Percentiles rank a stretch among this genome's conserved stretches.
phyloP scores from a whole-genome alignment of 2,888 invertebrate genomes.

The Petrolisthes cinctipes region DNA sequence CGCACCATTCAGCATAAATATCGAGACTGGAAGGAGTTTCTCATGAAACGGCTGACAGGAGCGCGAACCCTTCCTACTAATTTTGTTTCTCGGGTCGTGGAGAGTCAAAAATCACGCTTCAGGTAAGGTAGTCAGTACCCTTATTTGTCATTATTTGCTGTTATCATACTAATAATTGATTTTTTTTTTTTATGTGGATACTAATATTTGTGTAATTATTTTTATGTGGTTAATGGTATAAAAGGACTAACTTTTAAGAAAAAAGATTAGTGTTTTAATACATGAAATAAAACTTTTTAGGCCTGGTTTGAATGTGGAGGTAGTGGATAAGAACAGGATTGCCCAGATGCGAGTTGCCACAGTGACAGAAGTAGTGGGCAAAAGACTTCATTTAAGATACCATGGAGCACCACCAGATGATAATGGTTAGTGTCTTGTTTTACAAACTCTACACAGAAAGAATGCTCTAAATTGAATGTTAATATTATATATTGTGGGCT shows the following conservation, averaged over 20 bases:
- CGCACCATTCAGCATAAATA: conserved; percentile 77
- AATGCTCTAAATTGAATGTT: background rate
- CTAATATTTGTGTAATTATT: no score
- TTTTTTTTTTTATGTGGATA: no score
- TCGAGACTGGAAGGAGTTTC: conserved; percentile 95
- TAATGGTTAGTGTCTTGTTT: conserved; percentile 70
- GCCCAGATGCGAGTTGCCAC: conserved; percentile 90
- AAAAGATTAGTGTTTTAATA: background rate
- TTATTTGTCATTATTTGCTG: no score
- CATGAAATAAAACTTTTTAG: conserved; percentile 69
- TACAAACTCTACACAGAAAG: background rate
- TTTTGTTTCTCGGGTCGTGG: conserved; percentile 84
- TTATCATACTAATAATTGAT: no score
- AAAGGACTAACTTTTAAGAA: no score
- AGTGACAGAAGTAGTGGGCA: conserved; percentile 90
- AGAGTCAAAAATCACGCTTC: conserved; percentile 84
- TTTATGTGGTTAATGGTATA: no score
- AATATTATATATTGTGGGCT: no score
- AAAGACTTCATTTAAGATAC: conserved; percentile 90
- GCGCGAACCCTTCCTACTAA: conserved; percentile 94
- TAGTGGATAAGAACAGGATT: conserved; percentile 95
- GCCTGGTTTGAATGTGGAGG: conserved; percentile 87
- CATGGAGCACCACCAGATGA: conserved; percentile 85
- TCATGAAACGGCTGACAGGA: conserved; percentile 91
- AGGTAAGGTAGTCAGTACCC: conserved; percentile 67